Base-by-base conservation (phyloP, 2,113 vertebrate genomes). In the Pelecanus crispus region DNA sequence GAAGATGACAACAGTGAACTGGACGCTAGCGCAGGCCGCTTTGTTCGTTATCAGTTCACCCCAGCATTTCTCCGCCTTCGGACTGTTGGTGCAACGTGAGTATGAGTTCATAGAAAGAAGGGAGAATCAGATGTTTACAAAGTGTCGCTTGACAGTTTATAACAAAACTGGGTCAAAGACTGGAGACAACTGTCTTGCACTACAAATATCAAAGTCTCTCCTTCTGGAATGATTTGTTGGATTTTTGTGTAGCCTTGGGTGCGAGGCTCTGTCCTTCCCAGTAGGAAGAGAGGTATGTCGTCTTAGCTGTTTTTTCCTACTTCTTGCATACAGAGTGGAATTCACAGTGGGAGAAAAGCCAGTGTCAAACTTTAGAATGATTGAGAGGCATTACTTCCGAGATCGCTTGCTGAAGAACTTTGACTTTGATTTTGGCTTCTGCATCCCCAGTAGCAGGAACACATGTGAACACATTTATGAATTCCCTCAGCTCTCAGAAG, bases 391-490 rank as follows among this genome's bases (percentile, higher is more conserved):
- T 97, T 99, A 99, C 96, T 99, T 99, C 96, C 98, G 99, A 96
- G 99, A 99, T 61, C 99, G 98, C 38, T 98, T 99, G 59, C 98
- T 99, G 94, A 99, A 99, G 97, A 99, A 99, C 97, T 99, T 99
- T 61, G 99, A 99, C 97, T 99, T 99, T 84, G 99, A 99, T 97
- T 99, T 99, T 34, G 99, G 99, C 52, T 99, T 99, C 97, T 99
- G 99, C 97, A 99, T 99, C 79, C 99, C 99, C 38, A 99, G 99
- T 97, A 99, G 99, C 97, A 98, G 99, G 89, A 99, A 99, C 98
- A 99, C 99, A 1, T 99, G 99, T 56, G 99, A 99, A 97, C 99
- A 99, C 94, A 99, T 99, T 95, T 99, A 99, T 40, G 99, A 99
- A 96, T 99, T 99, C 92, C 99, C 99, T 31, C 99, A 99, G 97